phyloP scores from a whole-genome alignment of 64 coral and sea anemone genomes.

The Dendrophyllia cribrosa region DNA sequence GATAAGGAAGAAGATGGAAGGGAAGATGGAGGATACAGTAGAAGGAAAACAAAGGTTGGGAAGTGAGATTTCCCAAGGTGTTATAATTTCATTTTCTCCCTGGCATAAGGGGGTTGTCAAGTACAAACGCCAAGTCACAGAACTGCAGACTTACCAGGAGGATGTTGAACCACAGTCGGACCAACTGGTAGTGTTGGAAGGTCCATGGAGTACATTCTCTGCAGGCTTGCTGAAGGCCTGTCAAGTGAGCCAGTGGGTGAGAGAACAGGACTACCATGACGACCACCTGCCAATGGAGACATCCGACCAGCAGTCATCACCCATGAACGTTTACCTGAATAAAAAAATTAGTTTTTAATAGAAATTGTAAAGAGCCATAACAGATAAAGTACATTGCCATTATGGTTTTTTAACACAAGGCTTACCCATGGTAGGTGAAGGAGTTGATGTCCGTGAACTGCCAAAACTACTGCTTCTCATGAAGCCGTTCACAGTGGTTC shows the following conservation, averaged over 20 bases:
- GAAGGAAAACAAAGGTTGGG: too few species aligned
- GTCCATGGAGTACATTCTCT: conserved; percentile 93
- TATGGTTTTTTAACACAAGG: too few species aligned
- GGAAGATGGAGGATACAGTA: too few species aligned
- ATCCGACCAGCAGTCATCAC: conserved; percentile 88
- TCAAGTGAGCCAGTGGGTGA: conserved; percentile 86
- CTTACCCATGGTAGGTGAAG: conserved; percentile 94
- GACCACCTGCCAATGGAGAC: conserved; percentile 78
- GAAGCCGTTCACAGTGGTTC: conserved; percentile 21
- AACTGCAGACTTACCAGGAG: conserved; percentile 6
- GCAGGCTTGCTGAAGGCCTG: conserved; percentile 68
- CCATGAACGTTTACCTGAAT: conserved; percentile 83
- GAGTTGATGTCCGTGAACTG: conserved; percentile 87
- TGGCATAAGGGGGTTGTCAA: not conserved
- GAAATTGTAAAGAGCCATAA: too few species aligned
- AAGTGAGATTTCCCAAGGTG: too few species aligned
- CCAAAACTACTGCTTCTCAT: conserved; percentile 69
- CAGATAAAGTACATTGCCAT: too few species aligned
- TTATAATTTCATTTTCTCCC: too few species aligned
- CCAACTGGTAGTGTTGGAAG: conserved; percentile 69
- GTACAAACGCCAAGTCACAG: not conserved
- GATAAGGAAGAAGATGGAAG: too few species aligned
- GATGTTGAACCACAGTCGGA: conserved; percentile 38
- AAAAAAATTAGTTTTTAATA: not conserved
- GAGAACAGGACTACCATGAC: conserved; percentile 81